A percentile compares a stretch with the other conserved stretches of the same genome.
Conservation (phyloP, 2,888 invertebrate species). For the Eupithecia tripunctaria region DNA sequence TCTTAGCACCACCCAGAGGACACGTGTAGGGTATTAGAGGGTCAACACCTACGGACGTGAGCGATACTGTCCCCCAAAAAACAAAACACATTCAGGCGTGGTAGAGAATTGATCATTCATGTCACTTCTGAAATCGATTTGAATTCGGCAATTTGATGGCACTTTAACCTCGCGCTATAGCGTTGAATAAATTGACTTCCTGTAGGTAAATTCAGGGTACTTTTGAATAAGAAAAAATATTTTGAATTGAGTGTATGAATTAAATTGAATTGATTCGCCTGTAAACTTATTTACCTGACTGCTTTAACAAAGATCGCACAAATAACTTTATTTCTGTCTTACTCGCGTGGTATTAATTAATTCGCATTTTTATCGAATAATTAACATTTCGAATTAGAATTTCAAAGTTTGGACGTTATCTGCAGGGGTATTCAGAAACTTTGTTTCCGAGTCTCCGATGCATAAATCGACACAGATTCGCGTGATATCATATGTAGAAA, state of each 20-base stretch:
- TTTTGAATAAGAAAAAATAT: neutral
- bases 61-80: no score
- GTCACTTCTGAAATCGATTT: constrained; percentile 25
- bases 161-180: constrained; percentile 4
- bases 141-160: constrained; percentile 18
- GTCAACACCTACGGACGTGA: no score
- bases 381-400: neutral
- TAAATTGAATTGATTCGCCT: no score
- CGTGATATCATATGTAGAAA: no score
- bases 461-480: no score
- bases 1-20: no score
- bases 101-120: constrained; percentile 25
- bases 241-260: neutral
- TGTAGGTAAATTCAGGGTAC: neutral
- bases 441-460: no score
- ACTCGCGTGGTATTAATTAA: neutral
- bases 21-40: no score
- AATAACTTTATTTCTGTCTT: neutral
- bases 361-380: neutral
- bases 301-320: neutral
- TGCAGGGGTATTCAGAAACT: neutral
- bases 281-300: neutral
- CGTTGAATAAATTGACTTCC: neutral
- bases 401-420: neutral
- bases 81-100: no score